A percentile compares a stretch with the other conserved stretches of the same genome.
phyloP scores from a whole-genome alignment of 1,140 invertebrate genomes.

The Zeugodacus cucurbitae region DNA sequence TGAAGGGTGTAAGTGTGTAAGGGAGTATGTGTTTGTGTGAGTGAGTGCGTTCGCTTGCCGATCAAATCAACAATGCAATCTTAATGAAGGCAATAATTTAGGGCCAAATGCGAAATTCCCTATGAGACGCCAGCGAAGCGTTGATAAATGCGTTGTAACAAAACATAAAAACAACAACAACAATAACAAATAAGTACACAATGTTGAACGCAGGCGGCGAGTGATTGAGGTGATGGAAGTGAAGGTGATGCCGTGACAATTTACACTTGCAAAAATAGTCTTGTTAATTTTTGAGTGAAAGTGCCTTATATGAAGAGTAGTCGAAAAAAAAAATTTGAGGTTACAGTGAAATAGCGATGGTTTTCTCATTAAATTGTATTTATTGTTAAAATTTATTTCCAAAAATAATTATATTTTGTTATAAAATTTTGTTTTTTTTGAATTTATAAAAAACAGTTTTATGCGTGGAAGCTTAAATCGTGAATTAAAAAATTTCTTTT shows the following conservation, averaged over 20 bases:
- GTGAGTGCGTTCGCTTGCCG: not conserved
- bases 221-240: constrained; percentile 23
- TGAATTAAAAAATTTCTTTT: too few relatives aligned
- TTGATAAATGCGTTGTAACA: constrained; percentile 32
- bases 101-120: constrained; percentile 64
- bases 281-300: too few relatives aligned
- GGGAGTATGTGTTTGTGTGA: not conserved
- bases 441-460: too few relatives aligned
- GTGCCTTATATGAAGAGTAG: too few relatives aligned
- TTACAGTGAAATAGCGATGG: too few relatives aligned
- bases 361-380: too few relatives aligned
- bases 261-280: not conserved
- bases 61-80: constrained; percentile 54
- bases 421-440: too few relatives aligned
- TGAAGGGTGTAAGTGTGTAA: not conserved
- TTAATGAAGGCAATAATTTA: constrained; percentile 66
- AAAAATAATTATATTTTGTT: too few relatives aligned
- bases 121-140: constrained; percentile 43
- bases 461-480: too few relatives aligned
- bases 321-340: too few relatives aligned
- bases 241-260: not conserved
- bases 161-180: not conserved
- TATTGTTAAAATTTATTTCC: too few relatives aligned
- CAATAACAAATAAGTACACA: too few relatives aligned
- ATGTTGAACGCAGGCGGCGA: not conserved